Percentiles rank a stretch among this genome's conserved stretches.
These are phyloP conservation scores for Saccostrea cuccullata DNA, from an alignment of 1,140 invertebrate genomes.

Conservation along the genomic window DNA sequence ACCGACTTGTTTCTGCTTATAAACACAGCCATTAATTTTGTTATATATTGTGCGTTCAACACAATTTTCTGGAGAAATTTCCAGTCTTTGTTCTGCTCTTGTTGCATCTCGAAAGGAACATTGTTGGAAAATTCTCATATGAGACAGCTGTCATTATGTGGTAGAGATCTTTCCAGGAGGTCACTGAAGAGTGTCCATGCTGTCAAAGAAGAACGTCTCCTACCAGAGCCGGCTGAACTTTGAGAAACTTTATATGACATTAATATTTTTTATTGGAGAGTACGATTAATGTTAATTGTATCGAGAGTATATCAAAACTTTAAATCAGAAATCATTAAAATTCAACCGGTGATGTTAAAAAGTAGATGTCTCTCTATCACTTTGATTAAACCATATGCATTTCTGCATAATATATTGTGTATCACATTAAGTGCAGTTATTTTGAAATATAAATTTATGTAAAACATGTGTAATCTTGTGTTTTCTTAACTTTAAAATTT, in stretches of 20 bases:
- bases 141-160: slow-evolving; percentile 11
- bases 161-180: not conserved
- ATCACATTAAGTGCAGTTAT: slow-evolving; percentile 7
- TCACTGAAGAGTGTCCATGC: not conserved
- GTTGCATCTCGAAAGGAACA: slow-evolving; percentile 33
- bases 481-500: too few relatives aligned
- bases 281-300: too few relatives aligned
- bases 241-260: not conserved
- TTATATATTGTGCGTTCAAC: slow-evolving; percentile 84
- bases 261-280: not conserved
- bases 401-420: not conserved
- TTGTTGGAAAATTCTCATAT: slow-evolving; percentile 28
- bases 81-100: slow-evolving; percentile 24
- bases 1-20: slow-evolving; percentile 86
- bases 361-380: too few relatives aligned
- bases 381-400: not conserved
- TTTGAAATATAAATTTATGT: not conserved
- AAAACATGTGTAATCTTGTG: too few relatives aligned
- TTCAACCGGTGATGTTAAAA: not conserved
- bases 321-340: not conserved
- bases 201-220: not conserved
- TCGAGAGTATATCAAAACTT: not conserved
- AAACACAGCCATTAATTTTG: slow-evolving; percentile 87
- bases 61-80: slow-evolving; percentile 40
- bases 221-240: slow-evolving; percentile 5